Evolutionary conservation across 2,797 vertebrate species (phyloP), one percentile per base, ranked within the genome.

Genomic region (Microctenopoma stevenorrisi): DNA sequence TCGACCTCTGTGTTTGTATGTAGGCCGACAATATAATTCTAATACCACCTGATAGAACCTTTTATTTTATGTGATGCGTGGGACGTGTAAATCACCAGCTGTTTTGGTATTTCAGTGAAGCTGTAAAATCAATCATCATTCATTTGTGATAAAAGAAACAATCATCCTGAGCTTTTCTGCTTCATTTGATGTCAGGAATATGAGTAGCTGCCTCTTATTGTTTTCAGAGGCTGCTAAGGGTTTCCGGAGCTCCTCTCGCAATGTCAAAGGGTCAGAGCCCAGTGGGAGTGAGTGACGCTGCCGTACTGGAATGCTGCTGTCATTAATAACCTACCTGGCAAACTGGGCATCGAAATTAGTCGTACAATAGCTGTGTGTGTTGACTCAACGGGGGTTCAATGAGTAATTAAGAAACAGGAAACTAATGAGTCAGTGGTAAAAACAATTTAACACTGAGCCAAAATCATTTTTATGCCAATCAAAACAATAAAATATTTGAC

Each of bases 181-280:
- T 82, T 82, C 74, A 74, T 60, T 90, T 82, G 72, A 86, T 35
- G 65, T 51, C 74, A 76, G 82, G 76, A 91, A 84, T 90, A 92
- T 91, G 84, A 92, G 79, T 88, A 85, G 91, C 88, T 65, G 83
- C 72, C 69, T 75, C 30, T 85, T 76, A 87, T 90, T 92, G 80
- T 92, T 65, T 88, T 78, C 80, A 76, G 70, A 67, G 28, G 91
- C 92, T 92, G 88, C 89, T 59, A 86, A 16, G 89, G 86, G 74
- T 82, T 91, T 85, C 68, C 78, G 51, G 63, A 71, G 83, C 73
- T 73, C 72, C 74, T 72, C 75, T 75, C 67, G 53, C 0, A 51
- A 64, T 87, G 88, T 66, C 62, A 90, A 69, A 77, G 79, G 87
- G 90, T 93, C 88, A 87, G 71, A 51, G 48, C 90, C 70, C 88